phyloP scores from a whole-genome alignment of 1,140 invertebrate genomes.

The Bombus pyrosoma region DNA sequence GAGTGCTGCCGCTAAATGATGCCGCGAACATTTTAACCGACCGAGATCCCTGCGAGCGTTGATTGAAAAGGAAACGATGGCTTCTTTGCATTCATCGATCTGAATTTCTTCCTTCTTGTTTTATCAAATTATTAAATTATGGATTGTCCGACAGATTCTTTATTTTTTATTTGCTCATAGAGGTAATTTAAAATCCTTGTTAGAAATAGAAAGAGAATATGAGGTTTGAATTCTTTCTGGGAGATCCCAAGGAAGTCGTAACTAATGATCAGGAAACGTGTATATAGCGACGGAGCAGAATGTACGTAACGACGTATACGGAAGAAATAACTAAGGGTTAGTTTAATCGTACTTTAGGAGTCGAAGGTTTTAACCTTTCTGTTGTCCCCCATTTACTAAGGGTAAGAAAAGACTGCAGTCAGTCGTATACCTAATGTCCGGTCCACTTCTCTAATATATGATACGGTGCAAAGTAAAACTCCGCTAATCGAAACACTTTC shows the following conservation, averaged over 20 bases:
- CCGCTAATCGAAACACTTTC: background rate
- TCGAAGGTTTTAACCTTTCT: conserved; percentile 63
- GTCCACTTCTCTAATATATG: background rate
- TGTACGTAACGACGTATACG: conserved; percentile 47
- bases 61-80: conserved; percentile 46
- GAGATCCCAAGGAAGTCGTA: conserved; percentile 74
- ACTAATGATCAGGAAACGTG: conserved; percentile 71
- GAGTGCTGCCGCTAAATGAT: conserved; percentile 77
- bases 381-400: conserved; percentile 44
- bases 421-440: conserved; percentile 1
- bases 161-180: background rate
- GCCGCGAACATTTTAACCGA: conserved; percentile 62
- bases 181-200: background rate
- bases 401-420: conserved; percentile 39
- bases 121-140: background rate
- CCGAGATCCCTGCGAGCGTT: conserved; percentile 64
- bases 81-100: background rate
- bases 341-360: conserved; percentile 78
- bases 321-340: conserved; percentile 80
- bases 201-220: background rate
- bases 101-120: background rate
- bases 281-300: conserved; percentile 59
- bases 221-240: conserved; percentile 28
- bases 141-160: too few species aligned
- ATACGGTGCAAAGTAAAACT: background rate